phyloP scores from a whole-genome alignment of 2,113 vertebrate species.

The Aptenodytes patagonicus region DNA sequence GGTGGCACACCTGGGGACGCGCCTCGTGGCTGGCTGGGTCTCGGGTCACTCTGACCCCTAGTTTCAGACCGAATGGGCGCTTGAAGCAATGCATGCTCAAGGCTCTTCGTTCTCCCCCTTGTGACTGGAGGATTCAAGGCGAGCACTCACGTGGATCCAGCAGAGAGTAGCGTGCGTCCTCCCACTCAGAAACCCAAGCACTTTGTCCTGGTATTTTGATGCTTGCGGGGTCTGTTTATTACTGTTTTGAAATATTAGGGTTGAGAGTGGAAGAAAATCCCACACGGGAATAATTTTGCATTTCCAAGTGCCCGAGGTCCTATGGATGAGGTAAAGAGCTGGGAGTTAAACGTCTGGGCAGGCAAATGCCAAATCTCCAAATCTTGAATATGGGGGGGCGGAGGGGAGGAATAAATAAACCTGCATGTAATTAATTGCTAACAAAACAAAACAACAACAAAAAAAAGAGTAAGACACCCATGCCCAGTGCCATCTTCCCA shows the following conservation, averaged over 20 bases:
- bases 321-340: not conserved
- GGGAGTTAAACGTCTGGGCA: not conserved
- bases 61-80: fast-evolving
- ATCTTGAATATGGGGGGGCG: not conserved
- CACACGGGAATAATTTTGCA: not conserved
- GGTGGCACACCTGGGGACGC: not conserved
- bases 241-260: not conserved
- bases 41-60: not conserved
- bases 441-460: not conserved
- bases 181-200: not conserved
- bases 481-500: not conserved
- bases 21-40: no score
- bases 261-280: not conserved
- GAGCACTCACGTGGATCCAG: not conserved
- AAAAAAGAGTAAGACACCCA: not conserved
- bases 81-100: not conserved
- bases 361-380: not conserved
- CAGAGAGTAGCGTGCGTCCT: fast-evolving
- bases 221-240: not conserved
- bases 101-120: not conserved
- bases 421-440: not conserved
- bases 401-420: not conserved
- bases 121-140: not conserved
- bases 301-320: not conserved
- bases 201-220: not conserved